phyloP scores from a whole-genome alignment of 92 coral and sea anemone species.

The Micromussa lordhowensis region DNA sequence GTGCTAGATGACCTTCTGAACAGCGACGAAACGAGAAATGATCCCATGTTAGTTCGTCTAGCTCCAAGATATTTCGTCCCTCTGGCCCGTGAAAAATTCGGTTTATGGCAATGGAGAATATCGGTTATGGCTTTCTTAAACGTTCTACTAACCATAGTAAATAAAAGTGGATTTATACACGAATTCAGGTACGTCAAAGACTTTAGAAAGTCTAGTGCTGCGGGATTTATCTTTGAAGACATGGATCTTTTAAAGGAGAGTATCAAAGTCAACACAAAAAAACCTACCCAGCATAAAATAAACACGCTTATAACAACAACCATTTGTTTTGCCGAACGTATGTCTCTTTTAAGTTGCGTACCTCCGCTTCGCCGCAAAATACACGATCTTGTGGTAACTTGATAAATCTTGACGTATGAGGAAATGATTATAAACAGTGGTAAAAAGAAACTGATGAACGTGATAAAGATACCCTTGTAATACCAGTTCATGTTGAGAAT shows the following conservation, averaged over 20 bases:
- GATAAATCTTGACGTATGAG: constrained; percentile 87
- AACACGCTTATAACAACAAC: constrained; percentile 87
- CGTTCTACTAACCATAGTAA: constrained; percentile 88
- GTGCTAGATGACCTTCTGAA: constrained; percentile 5
- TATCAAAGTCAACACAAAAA: constrained; percentile 82
- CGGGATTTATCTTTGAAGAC: constrained; percentile 41
- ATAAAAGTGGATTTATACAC: constrained; percentile 87
- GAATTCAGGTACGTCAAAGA: constrained; percentile 95
- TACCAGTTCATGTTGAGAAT: constrained; percentile 77
- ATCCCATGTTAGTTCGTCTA: constrained; percentile 9
- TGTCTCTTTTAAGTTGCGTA: constrained; percentile 83
- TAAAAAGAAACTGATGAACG: constrained; percentile 79
- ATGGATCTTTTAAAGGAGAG: constrained; percentile 56
- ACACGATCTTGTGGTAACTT: constrained; percentile 75
- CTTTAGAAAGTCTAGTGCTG: constrained; percentile 76
- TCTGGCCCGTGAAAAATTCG: constrained; percentile 34
- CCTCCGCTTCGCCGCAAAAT: constrained; percentile 71
- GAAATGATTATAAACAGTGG: constrained; percentile 84
- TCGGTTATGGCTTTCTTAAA: constrained; percentile 85
- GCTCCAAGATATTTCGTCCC: neutral
- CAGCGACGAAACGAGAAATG: constrained; percentile 16
- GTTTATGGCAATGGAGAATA: constrained; percentile 78
- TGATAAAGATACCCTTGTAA: constrained; percentile 80
- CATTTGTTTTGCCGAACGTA: constrained; percentile 96
- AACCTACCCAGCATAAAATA: constrained; percentile 91